These are phyloP conservation scores for Beaufortia kweichowensis DNA, from an alignment of 2,113 vertebrate genomes.

Conservation along the genomic window DNA sequence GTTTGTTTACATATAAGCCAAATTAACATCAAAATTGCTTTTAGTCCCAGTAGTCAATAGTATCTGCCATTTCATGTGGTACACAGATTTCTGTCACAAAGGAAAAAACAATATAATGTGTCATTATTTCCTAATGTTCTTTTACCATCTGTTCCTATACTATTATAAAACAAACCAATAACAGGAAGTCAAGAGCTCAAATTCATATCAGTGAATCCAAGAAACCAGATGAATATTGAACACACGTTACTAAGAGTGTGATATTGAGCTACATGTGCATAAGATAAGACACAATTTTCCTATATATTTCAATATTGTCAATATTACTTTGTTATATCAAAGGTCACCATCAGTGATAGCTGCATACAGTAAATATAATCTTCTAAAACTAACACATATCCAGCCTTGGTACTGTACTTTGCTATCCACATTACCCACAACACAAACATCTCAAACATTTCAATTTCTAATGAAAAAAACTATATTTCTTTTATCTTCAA, in stretches of 20 bases:
- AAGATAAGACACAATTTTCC: not conserved
- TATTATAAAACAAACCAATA: constrained; percentile 1
- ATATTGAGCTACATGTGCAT: not conserved
- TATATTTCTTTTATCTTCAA: too few relatives aligned
- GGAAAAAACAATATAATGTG: not conserved
- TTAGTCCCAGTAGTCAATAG: too few relatives aligned
- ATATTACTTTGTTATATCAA: not conserved
- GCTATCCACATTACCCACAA: not conserved
- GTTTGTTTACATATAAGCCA: too few relatives aligned
- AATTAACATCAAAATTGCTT: too few relatives aligned
- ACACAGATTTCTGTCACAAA: not conserved
- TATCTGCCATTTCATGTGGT: too few relatives aligned
- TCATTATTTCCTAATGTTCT: not conserved
- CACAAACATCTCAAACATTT: too few relatives aligned
- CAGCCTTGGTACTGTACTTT: not conserved
- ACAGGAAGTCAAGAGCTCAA: constrained; percentile 7
- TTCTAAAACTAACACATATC: not conserved
- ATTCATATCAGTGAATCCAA: not conserved
- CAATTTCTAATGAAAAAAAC: too few relatives aligned
- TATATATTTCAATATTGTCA: not conserved
- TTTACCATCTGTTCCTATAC: constrained; percentile 3
- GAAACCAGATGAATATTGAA: constrained; percentile 8
- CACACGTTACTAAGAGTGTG: not conserved
- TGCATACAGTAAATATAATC: not conserved
- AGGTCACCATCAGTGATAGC: not conserved